Conservation (phyloP, 2,797 vertebrate species). For the Okamejei kenojei region DNA sequence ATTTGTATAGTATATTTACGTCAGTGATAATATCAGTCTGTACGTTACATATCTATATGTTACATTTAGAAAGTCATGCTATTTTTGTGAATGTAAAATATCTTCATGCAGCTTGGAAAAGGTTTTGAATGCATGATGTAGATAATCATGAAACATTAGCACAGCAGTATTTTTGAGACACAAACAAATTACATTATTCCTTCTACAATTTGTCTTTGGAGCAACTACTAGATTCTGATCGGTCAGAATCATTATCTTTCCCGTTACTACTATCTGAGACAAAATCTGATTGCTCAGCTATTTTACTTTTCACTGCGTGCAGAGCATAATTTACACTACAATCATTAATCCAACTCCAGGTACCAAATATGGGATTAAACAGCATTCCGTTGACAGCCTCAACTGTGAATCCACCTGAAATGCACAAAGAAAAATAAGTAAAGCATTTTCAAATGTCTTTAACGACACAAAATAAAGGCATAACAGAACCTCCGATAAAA, state of each 20-base stretch:
- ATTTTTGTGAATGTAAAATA: not conserved
- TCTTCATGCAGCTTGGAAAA: not conserved
- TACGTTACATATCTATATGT: not conserved
- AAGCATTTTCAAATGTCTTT: not conserved
- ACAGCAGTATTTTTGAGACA: not conserved
- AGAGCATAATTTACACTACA: slow-evolving; percentile 81
- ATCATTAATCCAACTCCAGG: slow-evolving; percentile 77
- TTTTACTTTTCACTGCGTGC: slow-evolving; percentile 68
- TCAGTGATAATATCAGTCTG: not conserved
- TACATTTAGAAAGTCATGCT: not conserved
- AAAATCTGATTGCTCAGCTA: slow-evolving; percentile 42
- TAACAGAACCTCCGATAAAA: not conserved
- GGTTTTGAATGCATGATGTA: not conserved
- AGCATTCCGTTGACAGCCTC: slow-evolving; percentile 76
- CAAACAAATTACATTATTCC: not conserved
- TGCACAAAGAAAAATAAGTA: slow-evolving; percentile 36
- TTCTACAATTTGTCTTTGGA: not conserved
- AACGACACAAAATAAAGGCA: not conserved
- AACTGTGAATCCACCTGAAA: slow-evolving; percentile 75
- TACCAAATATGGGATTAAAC: slow-evolving; percentile 75
- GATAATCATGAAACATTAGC: not conserved
- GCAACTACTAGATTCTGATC: not conserved
- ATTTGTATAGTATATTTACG: not conserved
- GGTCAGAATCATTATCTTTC: not conserved
- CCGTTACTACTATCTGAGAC: slow-evolving; percentile 34